Evolutionary conservation across 2,888 invertebrate genomes (phyloP).

Genomic region (Ceriagrion tenellum): DNA sequence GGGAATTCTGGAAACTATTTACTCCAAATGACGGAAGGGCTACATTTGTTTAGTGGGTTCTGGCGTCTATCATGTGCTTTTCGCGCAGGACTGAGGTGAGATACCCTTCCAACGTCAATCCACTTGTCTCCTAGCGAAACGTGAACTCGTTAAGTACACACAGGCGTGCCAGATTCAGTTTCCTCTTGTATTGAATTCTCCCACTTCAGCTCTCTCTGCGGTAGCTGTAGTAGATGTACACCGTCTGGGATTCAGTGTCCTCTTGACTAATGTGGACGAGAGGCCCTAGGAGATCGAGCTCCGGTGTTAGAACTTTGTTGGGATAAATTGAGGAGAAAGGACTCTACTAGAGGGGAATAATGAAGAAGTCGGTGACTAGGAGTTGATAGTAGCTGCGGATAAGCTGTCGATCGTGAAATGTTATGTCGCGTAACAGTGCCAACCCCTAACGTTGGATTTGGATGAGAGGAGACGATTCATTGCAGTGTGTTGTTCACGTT

Average conservation of each 20-base stretch:
- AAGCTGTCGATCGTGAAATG: too few relatives aligned
- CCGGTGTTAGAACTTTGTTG: neutral
- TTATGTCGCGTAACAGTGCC: too few relatives aligned
- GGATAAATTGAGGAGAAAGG: neutral
- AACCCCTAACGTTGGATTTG: too few relatives aligned
- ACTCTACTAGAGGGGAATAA: too few relatives aligned
- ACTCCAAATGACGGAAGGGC: too few relatives aligned
- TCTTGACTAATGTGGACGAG: neutral
- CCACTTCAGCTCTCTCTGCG: neutral
- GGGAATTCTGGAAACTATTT: too few relatives aligned
- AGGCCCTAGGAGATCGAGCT: neutral
- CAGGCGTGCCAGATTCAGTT: neutral
- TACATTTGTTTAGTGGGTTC: neutral
- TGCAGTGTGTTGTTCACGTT: too few relatives aligned
- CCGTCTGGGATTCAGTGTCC: neutral
- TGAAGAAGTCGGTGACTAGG: too few relatives aligned
- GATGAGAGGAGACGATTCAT: too few relatives aligned
- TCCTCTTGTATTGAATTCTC: neutral
- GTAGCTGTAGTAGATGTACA: neutral
- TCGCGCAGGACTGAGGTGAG: neutral
- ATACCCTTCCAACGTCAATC: neutral
- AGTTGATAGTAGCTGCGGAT: too few relatives aligned
- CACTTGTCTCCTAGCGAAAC: neutral
- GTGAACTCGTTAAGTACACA: neutral
- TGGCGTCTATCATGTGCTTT: neutral